phyloP scores from a whole-genome alignment of 2,888 invertebrate species.

The Apamea sordens region DNA sequence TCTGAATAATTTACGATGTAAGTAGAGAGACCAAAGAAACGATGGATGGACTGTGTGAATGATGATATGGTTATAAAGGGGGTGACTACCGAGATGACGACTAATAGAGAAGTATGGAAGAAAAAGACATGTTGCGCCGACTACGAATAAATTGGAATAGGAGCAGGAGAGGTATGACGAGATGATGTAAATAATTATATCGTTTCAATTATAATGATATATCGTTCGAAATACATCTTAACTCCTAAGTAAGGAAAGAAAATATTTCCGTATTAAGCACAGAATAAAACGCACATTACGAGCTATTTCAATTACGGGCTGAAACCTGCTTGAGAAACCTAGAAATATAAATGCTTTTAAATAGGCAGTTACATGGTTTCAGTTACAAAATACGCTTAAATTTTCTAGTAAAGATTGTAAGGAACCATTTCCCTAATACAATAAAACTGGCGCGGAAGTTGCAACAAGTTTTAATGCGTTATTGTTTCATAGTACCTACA shows the following conservation, averaged over 20 bases:
- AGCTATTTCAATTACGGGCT: not conserved
- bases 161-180: too few species aligned
- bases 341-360: not conserved
- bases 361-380: conserved; percentile 15
- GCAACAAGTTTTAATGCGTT: conserved; percentile 45
- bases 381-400: conserved; percentile 15
- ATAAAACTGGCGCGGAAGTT: conserved; percentile 54
- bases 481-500: conserved; percentile 51
- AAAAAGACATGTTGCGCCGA: too few species aligned
- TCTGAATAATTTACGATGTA: not conserved
- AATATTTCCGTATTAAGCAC: not conserved
- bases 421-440: conserved; percentile 25
- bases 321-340: not conserved
- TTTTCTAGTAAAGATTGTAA: conserved; percentile 12
- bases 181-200: not conserved
- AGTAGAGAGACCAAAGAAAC: not conserved
- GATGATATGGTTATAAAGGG: too few species aligned
- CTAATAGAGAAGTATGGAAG: too few species aligned
- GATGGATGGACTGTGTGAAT: too few species aligned
- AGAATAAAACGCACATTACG: conserved; percentile 4
- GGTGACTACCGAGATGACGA: too few species aligned
- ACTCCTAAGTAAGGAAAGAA: not conserved
- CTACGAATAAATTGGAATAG: too few species aligned
- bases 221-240: not conserved
- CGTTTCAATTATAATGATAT: not conserved